Conservation (phyloP, 2,888 invertebrate genomes). For the Rhogogaster chlorosoma region DNA sequence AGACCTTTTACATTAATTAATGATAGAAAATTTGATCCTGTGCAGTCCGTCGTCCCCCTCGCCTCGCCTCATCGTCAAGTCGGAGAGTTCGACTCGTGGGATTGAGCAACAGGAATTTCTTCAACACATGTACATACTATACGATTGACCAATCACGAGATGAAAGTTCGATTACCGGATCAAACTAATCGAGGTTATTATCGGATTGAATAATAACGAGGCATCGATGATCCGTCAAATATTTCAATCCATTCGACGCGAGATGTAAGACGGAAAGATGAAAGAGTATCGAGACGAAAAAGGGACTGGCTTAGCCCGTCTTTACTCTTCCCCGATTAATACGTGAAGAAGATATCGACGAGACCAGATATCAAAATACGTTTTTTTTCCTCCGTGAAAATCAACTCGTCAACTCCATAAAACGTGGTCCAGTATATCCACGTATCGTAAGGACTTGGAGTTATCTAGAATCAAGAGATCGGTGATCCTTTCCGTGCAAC, state of each 20-base stretch:
- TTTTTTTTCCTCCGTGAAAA: not conserved
- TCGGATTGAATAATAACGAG: slow-evolving; percentile 53
- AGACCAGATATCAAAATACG: slow-evolving; percentile 21
- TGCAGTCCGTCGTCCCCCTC: not conserved
- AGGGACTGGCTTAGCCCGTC: not conserved
- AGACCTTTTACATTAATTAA: slow-evolving; percentile 38
- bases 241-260: slow-evolving; percentile 17
- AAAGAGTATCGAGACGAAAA: not conserved
- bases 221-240: slow-evolving; percentile 50
- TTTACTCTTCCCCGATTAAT: not conserved
- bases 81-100: not conserved
- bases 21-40: not conserved
- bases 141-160: slow-evolving; percentile 30
- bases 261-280: slow-evolving; percentile 13
- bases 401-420: slow-evolving; percentile 24
- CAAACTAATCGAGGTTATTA: slow-evolving; percentile 51
- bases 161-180: slow-evolving; percentile 52
- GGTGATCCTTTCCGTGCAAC: not conserved
- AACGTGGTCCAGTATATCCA: slow-evolving; percentile 27
- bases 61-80: too few species aligned
- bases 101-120: slow-evolving; percentile 38
- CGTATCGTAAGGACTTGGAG: not conserved
- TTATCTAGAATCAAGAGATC: not conserved
- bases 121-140: not conserved
- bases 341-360: slow-evolving; percentile 9